These are phyloP conservation scores for Trissonchulus latispiculum DNA, from an alignment of 2,888 invertebrate genomes.

Conservation along the genomic window DNA sequence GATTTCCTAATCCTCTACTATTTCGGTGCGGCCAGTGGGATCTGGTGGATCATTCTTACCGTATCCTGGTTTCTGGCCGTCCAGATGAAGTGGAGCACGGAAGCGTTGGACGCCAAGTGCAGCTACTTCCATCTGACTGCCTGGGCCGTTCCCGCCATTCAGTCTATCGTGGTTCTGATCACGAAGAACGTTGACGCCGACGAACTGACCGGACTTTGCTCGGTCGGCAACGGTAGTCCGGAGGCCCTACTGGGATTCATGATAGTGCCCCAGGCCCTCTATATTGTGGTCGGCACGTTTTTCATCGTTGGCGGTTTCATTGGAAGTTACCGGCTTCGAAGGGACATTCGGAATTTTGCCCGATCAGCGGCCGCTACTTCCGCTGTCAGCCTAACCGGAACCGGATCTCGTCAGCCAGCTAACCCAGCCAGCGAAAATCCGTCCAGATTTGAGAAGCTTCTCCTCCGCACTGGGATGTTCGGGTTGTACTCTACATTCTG, in stretches of 20 bases:
- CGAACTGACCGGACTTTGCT: constrained; percentile 71
- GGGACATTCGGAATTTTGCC: no score
- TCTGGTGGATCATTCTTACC: constrained; percentile 81
- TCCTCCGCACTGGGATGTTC: constrained; percentile 93
- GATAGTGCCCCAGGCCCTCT: constrained; percentile 54
- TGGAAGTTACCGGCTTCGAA: background rate
- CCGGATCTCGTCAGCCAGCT: no score
- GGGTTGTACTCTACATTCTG: background rate
- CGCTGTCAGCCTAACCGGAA: no score
- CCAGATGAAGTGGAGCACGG: constrained; percentile 52
- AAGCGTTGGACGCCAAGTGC: constrained; percentile 53
- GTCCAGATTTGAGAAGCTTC: no score
- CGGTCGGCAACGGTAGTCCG: constrained; percentile 75
- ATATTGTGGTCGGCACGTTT: constrained; percentile 43
- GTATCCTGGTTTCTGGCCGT: constrained; percentile 66
- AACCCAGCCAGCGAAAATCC: no score
- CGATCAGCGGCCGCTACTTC: no score
- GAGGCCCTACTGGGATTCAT: constrained; percentile 68
- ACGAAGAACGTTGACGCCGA: constrained; percentile 55
- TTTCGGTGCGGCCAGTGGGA: constrained; percentile 76
- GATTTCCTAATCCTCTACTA: constrained; percentile 82
- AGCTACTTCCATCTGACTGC: constrained; percentile 68
- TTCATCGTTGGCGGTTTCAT: constrained; percentile 26
- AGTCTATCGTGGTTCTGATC: constrained; percentile 78
- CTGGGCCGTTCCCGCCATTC: constrained; percentile 78